Percentiles rank a stretch among this genome's conserved stretches.
phyloP scores from a whole-genome alignment of 2,113 vertebrate species.

The Peromyscus leucopus region DNA sequence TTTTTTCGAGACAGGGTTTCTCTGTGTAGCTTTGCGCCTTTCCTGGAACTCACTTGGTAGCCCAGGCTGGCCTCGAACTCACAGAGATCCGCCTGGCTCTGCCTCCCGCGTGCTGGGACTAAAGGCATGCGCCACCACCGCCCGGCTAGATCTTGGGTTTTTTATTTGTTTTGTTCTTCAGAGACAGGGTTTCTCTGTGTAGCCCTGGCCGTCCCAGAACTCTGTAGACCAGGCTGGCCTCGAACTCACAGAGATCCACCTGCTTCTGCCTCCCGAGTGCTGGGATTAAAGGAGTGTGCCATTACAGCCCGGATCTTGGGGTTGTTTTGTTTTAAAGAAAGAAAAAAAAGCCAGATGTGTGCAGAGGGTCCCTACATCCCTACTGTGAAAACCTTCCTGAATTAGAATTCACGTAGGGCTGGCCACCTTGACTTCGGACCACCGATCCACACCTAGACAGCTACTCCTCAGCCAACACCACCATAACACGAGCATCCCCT shows the following conservation, averaged over 20 bases:
- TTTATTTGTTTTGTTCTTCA: neutral
- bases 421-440: neutral
- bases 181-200: no score
- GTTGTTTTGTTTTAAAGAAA: neutral
- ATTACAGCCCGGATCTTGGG: neutral
- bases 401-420: neutral
- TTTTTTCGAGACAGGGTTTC: no score
- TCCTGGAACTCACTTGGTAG: no score
- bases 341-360: neutral
- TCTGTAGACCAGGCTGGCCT: neutral
- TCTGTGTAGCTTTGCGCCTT: no score
- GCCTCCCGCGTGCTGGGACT: no score
- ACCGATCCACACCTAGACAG: neutral
- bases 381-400: neutral
- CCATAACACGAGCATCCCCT: neutral
- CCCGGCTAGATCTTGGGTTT: neutral
- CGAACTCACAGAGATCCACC: neutral
- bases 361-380: neutral
- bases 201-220: neutral
- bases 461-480: no score
- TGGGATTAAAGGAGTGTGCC: neutral
- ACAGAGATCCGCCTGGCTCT: no score
- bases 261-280: neutral
- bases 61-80: no score
- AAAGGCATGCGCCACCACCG: no score